phyloP scores from a whole-genome alignment of 2,888 invertebrate species.

The Leptopilina drosophilae region DNA sequence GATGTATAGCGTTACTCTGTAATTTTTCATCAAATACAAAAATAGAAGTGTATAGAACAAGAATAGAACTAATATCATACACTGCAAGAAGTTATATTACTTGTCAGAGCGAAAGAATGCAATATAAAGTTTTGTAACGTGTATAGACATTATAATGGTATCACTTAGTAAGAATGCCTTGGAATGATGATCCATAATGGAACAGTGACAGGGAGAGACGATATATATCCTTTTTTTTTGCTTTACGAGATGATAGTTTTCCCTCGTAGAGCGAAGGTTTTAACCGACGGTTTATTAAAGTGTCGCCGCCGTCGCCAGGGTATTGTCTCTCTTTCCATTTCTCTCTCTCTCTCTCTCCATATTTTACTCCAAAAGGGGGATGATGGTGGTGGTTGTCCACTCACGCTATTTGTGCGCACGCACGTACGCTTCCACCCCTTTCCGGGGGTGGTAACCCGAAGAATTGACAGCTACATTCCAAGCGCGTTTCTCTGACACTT shows the following conservation, averaged over 20 bases:
- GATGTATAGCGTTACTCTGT: too few relatives aligned
- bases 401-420: conserved; percentile 54
- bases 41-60: too few relatives aligned
- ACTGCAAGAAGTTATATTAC: background rate
- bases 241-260: conserved; percentile 42
- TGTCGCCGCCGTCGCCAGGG: conserved; percentile 60
- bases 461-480: conserved; percentile 50
- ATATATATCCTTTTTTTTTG: conserved; percentile 44
- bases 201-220: conserved; percentile 34
- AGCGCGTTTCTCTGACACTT: conserved; percentile 41
- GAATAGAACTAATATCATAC: too few relatives aligned
- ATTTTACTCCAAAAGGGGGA: too few relatives aligned
- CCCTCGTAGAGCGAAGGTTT: conserved; percentile 52
- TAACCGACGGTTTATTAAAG: conserved; percentile 68
- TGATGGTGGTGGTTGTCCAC: conserved; percentile 42
- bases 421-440: conserved; percentile 48
- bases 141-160: conserved; percentile 30
- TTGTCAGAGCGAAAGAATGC: conserved; percentile 7
- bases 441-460: conserved; percentile 46
- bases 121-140: conserved; percentile 22
- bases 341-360: conserved; percentile 24
- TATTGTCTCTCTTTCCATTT: conserved; percentile 46
- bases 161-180: conserved; percentile 24
- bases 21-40: too few relatives aligned
- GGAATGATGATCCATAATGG: conserved; percentile 36